Percentiles rank a stretch among this genome's conserved stretches.
phyloP scores from a whole-genome alignment of 2,797 vertebrate genomes.

The Amblyopsis hoosieri region DNA sequence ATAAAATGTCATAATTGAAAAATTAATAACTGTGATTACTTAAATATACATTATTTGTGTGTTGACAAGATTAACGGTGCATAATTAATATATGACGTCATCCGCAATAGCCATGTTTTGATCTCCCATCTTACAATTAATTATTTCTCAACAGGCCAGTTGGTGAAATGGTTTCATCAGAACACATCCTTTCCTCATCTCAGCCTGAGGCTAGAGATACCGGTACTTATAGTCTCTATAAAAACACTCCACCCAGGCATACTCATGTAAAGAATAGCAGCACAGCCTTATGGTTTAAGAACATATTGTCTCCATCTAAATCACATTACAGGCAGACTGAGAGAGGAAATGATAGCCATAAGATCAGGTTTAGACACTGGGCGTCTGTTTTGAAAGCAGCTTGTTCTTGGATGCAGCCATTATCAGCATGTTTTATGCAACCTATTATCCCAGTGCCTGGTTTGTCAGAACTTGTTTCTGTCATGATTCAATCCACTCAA shows the following conservation, averaged over 20 bases:
- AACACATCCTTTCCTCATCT: neutral
- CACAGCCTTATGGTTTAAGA: neutral
- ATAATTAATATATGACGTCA: too few species aligned
- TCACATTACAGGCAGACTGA: neutral
- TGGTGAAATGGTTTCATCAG: slow-evolving; percentile 13
- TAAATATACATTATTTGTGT: too few species aligned
- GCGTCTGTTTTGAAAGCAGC: neutral
- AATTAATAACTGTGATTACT: too few species aligned
- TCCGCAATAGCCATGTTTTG: neutral
- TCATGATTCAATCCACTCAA: neutral
- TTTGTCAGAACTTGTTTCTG: slow-evolving; percentile 2
- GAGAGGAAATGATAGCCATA: neutral
- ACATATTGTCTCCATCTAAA: neutral
- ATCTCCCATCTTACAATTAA: neutral
- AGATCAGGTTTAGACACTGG: neutral
- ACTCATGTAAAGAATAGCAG: neutral
- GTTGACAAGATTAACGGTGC: too few species aligned
- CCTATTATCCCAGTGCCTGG: neutral
- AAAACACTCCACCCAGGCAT: neutral
- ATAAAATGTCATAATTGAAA: neutral
- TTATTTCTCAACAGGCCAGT: slow-evolving; percentile 20
- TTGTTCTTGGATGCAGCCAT: neutral
- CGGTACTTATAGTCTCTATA: neutral
- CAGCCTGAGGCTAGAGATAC: slow-evolving; percentile 1
- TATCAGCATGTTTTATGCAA: neutral